phyloP scores from a whole-genome alignment of 2,888 invertebrate genomes.

The Caenorhabditis sp. region DNA sequence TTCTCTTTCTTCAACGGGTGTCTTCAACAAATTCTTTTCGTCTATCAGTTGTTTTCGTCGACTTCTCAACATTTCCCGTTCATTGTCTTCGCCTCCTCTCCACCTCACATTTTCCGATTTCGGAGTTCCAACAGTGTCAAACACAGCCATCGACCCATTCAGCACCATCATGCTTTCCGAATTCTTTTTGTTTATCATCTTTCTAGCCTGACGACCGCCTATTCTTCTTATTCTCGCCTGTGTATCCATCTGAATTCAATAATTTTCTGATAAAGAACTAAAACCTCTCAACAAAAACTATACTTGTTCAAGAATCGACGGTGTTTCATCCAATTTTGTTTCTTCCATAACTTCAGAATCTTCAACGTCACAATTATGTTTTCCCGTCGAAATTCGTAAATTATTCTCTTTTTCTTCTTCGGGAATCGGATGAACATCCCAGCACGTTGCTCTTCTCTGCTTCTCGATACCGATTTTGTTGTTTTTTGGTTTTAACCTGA shows the following conservation, averaged over 20 bases:
- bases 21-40: background rate
- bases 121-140: background rate
- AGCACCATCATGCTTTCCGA: constrained; percentile 31
- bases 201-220: constrained; percentile 12
- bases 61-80: background rate
- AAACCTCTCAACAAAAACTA: background rate
- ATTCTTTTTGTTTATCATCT: background rate
- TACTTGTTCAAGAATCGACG: constrained; percentile 26
- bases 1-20: background rate
- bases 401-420: constrained; percentile 18
- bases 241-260: constrained; percentile 24
- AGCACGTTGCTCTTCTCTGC: constrained; percentile 21
- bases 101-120: background rate
- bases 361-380: background rate
- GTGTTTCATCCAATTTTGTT: background rate
- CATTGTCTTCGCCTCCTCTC: background rate
- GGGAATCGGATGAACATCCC: constrained; percentile 26
- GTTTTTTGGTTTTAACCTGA: background rate
- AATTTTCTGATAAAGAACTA: background rate
- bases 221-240: constrained; percentile 16
- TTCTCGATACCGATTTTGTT: background rate
- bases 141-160: constrained; percentile 24
- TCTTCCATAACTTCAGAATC: background rate
- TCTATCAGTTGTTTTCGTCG: background rate
- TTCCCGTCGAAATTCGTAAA: background rate